Evolutionary conservation across 2,888 invertebrate genomes (phyloP), one percentile per base, ranked within the genome.

Genomic region (Rhamnusium bicolor): DNA sequence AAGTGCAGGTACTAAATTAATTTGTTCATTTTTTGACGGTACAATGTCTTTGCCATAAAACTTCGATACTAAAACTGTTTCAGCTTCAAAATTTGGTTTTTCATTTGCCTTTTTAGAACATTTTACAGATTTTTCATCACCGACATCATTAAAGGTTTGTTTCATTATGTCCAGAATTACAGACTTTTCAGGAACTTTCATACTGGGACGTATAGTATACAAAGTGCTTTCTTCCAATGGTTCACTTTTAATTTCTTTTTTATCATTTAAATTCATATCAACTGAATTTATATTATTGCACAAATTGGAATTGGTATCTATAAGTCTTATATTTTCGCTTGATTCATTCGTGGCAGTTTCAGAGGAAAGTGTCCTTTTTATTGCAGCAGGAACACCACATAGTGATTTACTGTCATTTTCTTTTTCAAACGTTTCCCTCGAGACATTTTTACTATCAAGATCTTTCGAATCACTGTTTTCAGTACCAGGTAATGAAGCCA

Each of bases 161-260:
- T 90, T 91, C 91, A 91, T 92, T 87, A 91, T 91, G 86, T 90
- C 88, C 84, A 90, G 86, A 82, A 90, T 87, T 73, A 87, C 80
- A 51, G 85, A 83, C 88, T 91, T 92, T 85, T 91, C 91, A 83
- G 91, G 90, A 84, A 91, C 88, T 82, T 91, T 91, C 79, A 75
- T 40, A 73, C 85, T 85, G 18, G 84, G 83, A 79, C 74, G 81
- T 24, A 78, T 75, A 40, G 69, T 24, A 27, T 46, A 63, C 16
- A 40, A 54, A 7, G 53, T 7, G 32, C 16, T 49, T n/a, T 63
- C 63, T n/a, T 76, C 70, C 49, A 32, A 16, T 0, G 14, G 40
- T 53, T 75, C 78, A 6, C 29, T 49, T 71, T 76, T 78, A 29
- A 72, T 53, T 32, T 74, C 53, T 60, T 69, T 70, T 63, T 73